A percentile compares a stretch with the other conserved stretches of the same genome.
These are phyloP conservation scores for Hydroisotoma schaefferi DNA, from an alignment of 2,888 invertebrate species.

Conservation along the genomic window DNA sequence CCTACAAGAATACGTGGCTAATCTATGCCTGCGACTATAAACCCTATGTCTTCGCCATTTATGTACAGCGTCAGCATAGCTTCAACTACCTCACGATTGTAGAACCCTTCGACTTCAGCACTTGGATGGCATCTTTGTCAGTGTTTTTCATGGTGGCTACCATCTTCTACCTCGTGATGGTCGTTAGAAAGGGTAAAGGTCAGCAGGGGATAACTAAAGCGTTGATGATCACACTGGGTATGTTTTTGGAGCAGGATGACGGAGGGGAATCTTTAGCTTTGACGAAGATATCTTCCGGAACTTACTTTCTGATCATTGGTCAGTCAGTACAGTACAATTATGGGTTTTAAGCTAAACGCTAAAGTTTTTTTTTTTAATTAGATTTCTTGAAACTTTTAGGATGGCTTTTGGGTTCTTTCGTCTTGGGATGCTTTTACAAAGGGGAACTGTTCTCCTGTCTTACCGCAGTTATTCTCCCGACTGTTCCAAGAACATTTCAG, in stretches of 20 bases:
- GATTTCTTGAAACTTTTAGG: too few relatives aligned
- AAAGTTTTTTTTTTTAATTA: too few relatives aligned
- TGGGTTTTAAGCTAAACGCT: too few relatives aligned
- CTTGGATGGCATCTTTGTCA: background rate
- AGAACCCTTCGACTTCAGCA: background rate
- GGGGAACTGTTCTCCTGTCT: conserved; percentile 3
- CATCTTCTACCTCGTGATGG: background rate
- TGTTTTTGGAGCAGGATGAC: background rate
- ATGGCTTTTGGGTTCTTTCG: background rate
- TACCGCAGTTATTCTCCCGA: background rate
- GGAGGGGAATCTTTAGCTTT: background rate
- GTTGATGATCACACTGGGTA: background rate
- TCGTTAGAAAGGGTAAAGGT: background rate
- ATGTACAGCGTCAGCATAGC: background rate
- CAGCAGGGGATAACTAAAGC: background rate
- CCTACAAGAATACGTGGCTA: background rate
- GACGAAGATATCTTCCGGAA: background rate
- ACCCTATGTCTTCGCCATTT: background rate
- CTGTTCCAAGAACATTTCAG: background rate
- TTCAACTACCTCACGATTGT: background rate
- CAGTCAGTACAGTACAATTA: too few relatives aligned
- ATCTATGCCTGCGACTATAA: background rate
- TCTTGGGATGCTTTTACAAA: conserved; percentile 6
- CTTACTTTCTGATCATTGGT: too few relatives aligned
- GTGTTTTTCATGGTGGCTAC: background rate